Base-by-base conservation (phyloP, 2,888 invertebrate species). In the Xestobium rufovillosum region DNA sequence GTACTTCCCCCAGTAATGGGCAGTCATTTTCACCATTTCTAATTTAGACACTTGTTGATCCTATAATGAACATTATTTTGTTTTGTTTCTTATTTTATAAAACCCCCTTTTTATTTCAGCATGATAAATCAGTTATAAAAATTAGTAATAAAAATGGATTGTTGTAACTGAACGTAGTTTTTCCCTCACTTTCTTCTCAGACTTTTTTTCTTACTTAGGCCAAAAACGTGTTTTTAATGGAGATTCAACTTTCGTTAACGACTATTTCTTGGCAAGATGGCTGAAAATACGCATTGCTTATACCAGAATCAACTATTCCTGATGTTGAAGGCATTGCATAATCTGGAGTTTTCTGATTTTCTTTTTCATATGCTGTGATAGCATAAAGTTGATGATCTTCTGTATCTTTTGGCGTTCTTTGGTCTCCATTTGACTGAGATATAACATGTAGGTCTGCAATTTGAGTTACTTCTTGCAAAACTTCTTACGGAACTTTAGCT, bases 181-280 rank as follows among this genome's bases (percentile, higher is more conserved):
- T 8, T 19, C 23, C n/a, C 6, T 19, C n/a, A 19, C 23, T 19
- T n/a, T 19, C 23, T 19, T 19, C 23, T n/a, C 6, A 19, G 6
- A 6, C 23, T 19, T 30, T 16, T 33, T 19, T 30, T 36, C 16
- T 14, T 36, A 15, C 19, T 36, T 36, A 3, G 36, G 36, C 36
- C 36, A 36, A 34, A 36, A 34, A 14, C 28, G 36, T 17, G 28
- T 35, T 32, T 28, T 36, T 17, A 36, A 36, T 12, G 36, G 36
- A 8, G 31, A 36, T 14, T 34, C 34, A 14, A 14, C 28, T 13
- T 13, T 16, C 35, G 13, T 35, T 13, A n/a, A 29, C 28, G 3
- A 29, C 35, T 30, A 13, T 28, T 35, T 13, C 29, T 35, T 28
- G 35, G 16, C 28, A 35, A 35, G 28, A 2, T 28, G 28, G 28